These are phyloP conservation scores for Maccullochella peelii DNA, from an alignment of 2,113 vertebrate genomes.

Conservation along the genomic window DNA sequence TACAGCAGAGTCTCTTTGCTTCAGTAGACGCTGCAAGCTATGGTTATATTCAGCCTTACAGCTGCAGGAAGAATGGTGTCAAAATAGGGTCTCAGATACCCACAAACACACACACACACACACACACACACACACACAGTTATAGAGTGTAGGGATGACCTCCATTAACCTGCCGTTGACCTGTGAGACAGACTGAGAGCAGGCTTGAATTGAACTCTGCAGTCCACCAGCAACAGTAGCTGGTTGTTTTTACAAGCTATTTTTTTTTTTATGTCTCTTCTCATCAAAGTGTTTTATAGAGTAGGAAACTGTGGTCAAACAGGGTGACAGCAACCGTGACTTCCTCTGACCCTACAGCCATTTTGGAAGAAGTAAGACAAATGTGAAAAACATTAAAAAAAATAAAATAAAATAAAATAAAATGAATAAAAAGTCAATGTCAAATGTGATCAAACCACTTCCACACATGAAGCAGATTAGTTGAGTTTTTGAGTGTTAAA, in stretches of 20 bases:
- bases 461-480: no score
- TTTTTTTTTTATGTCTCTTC: neutral
- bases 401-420: neutral
- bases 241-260: constrained; percentile 6
- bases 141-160: constrained; percentile 26
- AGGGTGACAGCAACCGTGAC: neutral
- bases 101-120: constrained; percentile 6
- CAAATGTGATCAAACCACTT: no score
- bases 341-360: neutral
- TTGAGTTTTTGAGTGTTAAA: no score
- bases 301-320: neutral
- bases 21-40: constrained; percentile 21
- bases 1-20: constrained; percentile 15
- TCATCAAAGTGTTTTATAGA: neutral
- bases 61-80: constrained; percentile 30
- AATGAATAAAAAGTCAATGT: no score
- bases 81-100: constrained; percentile 3
- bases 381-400: neutral
- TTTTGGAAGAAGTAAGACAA: neutral
- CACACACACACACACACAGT: neutral
- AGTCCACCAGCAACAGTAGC: neutral
- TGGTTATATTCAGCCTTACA: constrained; percentile 32
- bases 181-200: constrained; percentile 37
- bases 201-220: constrained; percentile 27
- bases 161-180: constrained; percentile 65